A percentile compares a stretch with the other conserved stretches of the same genome.
Conservation (phyloP, 2,888 invertebrate genomes). For the Tromatobia lineatoria region DNA sequence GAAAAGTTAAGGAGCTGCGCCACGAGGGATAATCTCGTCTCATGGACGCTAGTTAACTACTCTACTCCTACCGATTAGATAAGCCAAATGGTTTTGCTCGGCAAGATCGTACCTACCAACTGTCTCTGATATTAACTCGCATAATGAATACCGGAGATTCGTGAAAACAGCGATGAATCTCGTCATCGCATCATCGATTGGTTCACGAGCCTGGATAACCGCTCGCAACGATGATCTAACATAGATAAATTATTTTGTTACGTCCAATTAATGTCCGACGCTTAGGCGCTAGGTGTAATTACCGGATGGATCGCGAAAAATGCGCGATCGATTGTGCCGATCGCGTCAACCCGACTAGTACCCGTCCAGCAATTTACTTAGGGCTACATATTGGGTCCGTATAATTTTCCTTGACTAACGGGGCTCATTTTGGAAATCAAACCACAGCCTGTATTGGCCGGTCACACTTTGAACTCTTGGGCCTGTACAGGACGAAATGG, state of each 20-base stretch:
- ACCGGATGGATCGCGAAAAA: slow-evolving; percentile 49
- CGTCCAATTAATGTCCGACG: slow-evolving; percentile 77
- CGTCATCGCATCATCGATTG: slow-evolving; percentile 43
- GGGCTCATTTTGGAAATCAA: too few species aligned
- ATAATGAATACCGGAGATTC: slow-evolving; percentile 7
- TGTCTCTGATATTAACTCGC: slow-evolving; percentile 16
- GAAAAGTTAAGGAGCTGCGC: slow-evolving; percentile 2
- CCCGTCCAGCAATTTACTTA: too few species aligned
- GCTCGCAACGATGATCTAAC: slow-evolving; percentile 75
- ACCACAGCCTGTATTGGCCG: too few species aligned
- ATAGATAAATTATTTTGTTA: slow-evolving; percentile 79
- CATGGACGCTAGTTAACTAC: slow-evolving; percentile 26
- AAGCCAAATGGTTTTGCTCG: slow-evolving; percentile 18
- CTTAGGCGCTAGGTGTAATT: slow-evolving; percentile 61
- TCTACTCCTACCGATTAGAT: slow-evolving; percentile 20
- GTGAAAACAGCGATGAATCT: slow-evolving; percentile 5
- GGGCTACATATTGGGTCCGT: too few species aligned
- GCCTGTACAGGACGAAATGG: too few species aligned
- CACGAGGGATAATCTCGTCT: slow-evolving; percentile 23
- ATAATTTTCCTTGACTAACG: too few species aligned
- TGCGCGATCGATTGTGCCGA: slow-evolving; percentile 22
- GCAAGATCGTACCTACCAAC: not conserved
- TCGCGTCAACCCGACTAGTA: not conserved
- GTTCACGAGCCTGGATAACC: slow-evolving; percentile 26
- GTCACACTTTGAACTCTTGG: too few species aligned